These are phyloP conservation scores for Sparus aurata DNA, from an alignment of 2,797 vertebrate genomes.

Conservation along the genomic window DNA sequence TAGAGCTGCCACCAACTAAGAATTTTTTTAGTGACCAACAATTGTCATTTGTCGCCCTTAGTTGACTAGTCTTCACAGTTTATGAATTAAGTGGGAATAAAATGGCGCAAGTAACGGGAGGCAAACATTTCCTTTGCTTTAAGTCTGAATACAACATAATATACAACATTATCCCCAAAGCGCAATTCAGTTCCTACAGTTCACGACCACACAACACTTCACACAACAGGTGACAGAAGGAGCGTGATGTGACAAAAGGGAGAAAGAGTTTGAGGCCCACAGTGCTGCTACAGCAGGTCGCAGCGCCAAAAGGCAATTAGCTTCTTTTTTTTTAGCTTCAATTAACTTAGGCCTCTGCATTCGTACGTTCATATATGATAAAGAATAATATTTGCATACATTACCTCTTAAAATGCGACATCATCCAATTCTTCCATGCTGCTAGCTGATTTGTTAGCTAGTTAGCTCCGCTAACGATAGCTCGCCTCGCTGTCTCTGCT, in stretches of 20 bases:
- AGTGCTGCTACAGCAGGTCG: too few species aligned
- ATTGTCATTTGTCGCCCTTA: background rate
- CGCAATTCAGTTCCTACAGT: too few species aligned
- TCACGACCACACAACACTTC: too few species aligned
- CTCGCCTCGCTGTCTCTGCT: background rate
- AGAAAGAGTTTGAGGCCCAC: too few species aligned
- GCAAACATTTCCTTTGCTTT: background rate
- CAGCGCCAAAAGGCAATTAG: too few species aligned
- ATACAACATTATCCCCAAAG: background rate
- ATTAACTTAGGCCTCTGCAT: too few species aligned
- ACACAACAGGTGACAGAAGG: too few species aligned
- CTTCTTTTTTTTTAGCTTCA: too few species aligned
- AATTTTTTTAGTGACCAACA: constrained; percentile 10
- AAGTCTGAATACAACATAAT: background rate
- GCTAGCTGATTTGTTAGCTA: background rate
- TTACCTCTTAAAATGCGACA: constrained; percentile 9
- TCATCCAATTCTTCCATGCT: constrained; percentile 15
- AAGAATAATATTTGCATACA: constrained; percentile 6
- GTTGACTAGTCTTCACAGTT: background rate
- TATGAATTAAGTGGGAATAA: background rate
- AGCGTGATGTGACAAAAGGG: too few species aligned
- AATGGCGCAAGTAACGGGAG: background rate
- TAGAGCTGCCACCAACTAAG: background rate
- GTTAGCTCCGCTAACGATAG: background rate
- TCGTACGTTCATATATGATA: background rate